Conservation (phyloP, 2,888 invertebrate species). For the Imbricaverruca yamaguchii region DNA sequence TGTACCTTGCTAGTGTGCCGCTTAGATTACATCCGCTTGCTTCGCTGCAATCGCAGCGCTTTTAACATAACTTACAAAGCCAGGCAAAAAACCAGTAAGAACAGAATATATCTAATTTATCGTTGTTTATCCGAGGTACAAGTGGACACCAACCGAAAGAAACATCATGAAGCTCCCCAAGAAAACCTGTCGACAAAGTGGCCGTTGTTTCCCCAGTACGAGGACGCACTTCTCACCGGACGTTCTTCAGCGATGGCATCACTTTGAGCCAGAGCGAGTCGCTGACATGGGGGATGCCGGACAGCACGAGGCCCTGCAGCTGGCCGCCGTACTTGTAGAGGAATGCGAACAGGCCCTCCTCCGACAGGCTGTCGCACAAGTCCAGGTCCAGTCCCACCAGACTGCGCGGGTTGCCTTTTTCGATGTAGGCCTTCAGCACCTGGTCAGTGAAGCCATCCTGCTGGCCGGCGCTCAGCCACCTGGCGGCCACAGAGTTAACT, state of each 20-base stretch:
- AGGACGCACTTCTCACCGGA: conserved; percentile 56
- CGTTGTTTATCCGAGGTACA: no score
- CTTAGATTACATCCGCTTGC: no score
- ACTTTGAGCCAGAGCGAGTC: conserved; percentile 97
- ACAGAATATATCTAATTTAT: no score
- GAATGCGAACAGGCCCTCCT: conserved; percentile 86
- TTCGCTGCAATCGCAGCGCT: no score
- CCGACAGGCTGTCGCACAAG: conserved; percentile 88
- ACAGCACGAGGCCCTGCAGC: conserved; percentile 75
- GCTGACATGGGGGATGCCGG: conserved; percentile 96
- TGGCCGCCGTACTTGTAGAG: conserved; percentile 81
- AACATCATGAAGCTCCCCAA: no score
- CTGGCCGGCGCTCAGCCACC: conserved; percentile 88
- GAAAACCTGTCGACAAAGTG: no score
- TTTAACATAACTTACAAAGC: no score
- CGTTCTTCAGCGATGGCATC: conserved; percentile 80
- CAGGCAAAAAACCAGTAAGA: no score
- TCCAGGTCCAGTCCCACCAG: conserved; percentile 86
- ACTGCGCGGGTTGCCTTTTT: conserved; percentile 64
- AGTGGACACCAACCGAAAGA: no score
- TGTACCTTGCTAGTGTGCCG: no score
- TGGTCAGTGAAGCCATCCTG: conserved; percentile 93
- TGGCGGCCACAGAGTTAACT: conserved; percentile 26
- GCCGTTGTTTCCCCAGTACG: no score
- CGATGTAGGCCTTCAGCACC: conserved; percentile 83